phyloP scores from a whole-genome alignment of 2,888 invertebrate genomes.

The Diaprepes abbreviatus region DNA sequence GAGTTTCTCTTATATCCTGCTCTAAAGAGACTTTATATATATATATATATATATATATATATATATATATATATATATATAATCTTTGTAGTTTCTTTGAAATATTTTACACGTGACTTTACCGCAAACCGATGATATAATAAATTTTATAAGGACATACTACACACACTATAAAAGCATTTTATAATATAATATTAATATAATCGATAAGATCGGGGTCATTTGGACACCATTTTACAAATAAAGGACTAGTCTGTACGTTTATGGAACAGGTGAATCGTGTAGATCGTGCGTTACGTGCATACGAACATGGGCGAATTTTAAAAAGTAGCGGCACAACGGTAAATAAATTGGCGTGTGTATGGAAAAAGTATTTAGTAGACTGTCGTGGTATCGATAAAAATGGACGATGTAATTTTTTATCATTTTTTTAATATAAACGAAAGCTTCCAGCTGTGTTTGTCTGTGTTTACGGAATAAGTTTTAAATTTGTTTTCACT shows the following conservation, averaged over 20 bases:
- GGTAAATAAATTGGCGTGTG: constrained; percentile 16
- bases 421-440: too few relatives aligned
- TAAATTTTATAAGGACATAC: background rate
- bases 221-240: constrained; percentile 20
- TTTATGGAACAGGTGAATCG: constrained; percentile 36
- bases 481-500: too few relatives aligned
- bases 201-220: constrained; percentile 15
- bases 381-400: too few relatives aligned
- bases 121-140: too few relatives aligned
- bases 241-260: constrained; percentile 1
- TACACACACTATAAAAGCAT: background rate
- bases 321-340: constrained; percentile 23
- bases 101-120: too few relatives aligned
- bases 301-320: constrained; percentile 24
- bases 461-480: too few relatives aligned
- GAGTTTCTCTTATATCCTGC: too few relatives aligned
- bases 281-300: constrained; percentile 38
- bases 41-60: too few relatives aligned
- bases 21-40: too few relatives aligned
- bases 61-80: too few relatives aligned
- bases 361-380: background rate
- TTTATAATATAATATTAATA: background rate
- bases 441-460: too few relatives aligned
- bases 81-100: too few relatives aligned
- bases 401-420: background rate